Base-by-base conservation (phyloP, 2,113 vertebrate species). In the Ctenomys sociabilis region DNA sequence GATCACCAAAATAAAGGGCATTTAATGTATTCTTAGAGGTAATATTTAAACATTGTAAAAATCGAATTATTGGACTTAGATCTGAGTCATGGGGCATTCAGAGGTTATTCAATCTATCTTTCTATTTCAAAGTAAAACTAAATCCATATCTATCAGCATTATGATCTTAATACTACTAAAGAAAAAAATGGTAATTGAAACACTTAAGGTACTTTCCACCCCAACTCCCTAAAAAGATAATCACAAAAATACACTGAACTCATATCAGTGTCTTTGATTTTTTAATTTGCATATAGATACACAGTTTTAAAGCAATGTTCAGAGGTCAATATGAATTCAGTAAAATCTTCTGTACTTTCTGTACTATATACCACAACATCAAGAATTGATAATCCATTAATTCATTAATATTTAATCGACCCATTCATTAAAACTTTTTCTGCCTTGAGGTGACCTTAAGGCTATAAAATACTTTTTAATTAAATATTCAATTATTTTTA, bases 401-500 rank as follows among this genome's bases (percentile, higher is more conserved):
- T 89, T 88, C 52, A 93, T 97, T 93, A 91, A 93, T 96, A 90
- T 91, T 88, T 96, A 96, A 94, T 70, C 35, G 14, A 94, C 45
- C 2, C 26, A 96, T 86, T 96, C 91, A 91, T 80, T 95, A 94
- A 97, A 96, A 68, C 93, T 86, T 86, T 96, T 86, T 35, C 57
- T 91, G 49, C 68, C 49, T 89, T 64, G 12, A 86, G 49, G 30
- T 96, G 57, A 95, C 3, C 72, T 88, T 89, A 40, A 94, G 49
- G 63, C 9, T 81, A 91, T 91, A 95, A 91, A 85, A 96, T 89
- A 68, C 49, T 85, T 85, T 57, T 70, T 84, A 94, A 96, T 94
- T 94, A 97, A 96, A 75, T 94, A 95, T 94, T 96, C 45, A 89
- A 93, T 96, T 93, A 78, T 95, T 96, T 96, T 97, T 94, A 94